Evolutionary conservation across 1,140 invertebrate species (phyloP).

Genomic region (Chrysopa pallens): DNA sequence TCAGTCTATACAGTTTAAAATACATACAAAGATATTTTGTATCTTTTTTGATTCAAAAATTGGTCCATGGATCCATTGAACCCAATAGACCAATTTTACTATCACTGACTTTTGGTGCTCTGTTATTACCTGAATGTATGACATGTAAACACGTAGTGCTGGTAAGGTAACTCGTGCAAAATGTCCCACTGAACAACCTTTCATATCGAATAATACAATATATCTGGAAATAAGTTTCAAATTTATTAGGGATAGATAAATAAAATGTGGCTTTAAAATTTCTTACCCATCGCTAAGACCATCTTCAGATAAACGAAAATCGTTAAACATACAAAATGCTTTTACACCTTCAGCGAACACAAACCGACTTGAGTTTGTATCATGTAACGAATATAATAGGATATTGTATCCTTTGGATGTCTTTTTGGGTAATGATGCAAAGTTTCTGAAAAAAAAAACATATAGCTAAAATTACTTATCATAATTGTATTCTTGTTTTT

Average conservation of each 20-base stretch:
- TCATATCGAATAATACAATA: conserved; percentile 46
- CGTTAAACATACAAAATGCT: conserved; percentile 45
- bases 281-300: conserved; percentile 31
- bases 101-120: no score
- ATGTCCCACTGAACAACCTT: conserved; percentile 37
- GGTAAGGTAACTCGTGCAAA: conserved; percentile 36
- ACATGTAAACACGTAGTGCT: conserved; percentile 36
- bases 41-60: no score
- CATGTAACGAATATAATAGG: conserved; percentile 33
- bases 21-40: no score
- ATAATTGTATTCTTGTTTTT: no score
- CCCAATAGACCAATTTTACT: no score
- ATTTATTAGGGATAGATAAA: no score
- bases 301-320: conserved; percentile 38
- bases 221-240: conserved; percentile 24
- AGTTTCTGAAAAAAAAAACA: conserved; percentile 25
- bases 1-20: no score
- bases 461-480: no score
- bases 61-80: no score
- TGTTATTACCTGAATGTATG: conserved; percentile 49
- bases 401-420: conserved; percentile 40
- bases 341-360: conserved; percentile 37
- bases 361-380: conserved; percentile 36
- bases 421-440: conserved; percentile 28
- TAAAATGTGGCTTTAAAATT: no score